Base-by-base conservation (phyloP, 53 echinoderm and acorn worm genomes). In the Mesocentrotus franciscanus region DNA sequence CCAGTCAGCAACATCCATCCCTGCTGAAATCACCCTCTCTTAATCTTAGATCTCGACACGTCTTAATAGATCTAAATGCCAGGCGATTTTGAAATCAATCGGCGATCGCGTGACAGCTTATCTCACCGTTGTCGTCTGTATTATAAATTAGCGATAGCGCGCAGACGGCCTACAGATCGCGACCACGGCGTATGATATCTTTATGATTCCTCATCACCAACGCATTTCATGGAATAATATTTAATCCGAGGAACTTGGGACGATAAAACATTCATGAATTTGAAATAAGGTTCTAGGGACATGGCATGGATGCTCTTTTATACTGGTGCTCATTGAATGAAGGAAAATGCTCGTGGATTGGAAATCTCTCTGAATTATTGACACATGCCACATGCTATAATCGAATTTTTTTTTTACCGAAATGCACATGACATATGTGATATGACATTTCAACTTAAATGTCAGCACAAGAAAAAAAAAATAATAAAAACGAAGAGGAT, bases 41-140 rank as follows among this genome's bases (percentile, higher is more conserved):
- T 81, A 87, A 57, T 57, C 29, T 57, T 26, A 58, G 59, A 58
- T 87, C 87, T 87, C 87, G 87, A 56, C 87, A 87, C 87, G 59
- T 87, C n/a, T 58, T 87, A 59, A 87, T 87, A 87, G 84, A 58
- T 87, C 57, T 87, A 87, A 87, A 14, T 59, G 87, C 87, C 87
- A 14, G 2, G 58, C 87, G 57, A 87, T 58, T 87, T 59, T 87
- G 87, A 84, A 84, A 84, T 84, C 84, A 84, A 5, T 42, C 55
- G 17, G 55, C 55, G 49, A 84, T 84, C 55, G 84, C 84, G 55
- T 84, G 84, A 84, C 84, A 84, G 55, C 55, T 84, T 49, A 55
- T 36, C 5, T 22, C 27, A 42, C 8, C 49, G 12, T 6, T 68
- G 26, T 34, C 78, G 34, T 34, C 78, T 78, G 78, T 34, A 34